Evolutionary conservation across 2,888 invertebrate genomes (phyloP), one percentile per base, ranked within the genome.

Genomic region (Rhodophaea formosa): DNA sequence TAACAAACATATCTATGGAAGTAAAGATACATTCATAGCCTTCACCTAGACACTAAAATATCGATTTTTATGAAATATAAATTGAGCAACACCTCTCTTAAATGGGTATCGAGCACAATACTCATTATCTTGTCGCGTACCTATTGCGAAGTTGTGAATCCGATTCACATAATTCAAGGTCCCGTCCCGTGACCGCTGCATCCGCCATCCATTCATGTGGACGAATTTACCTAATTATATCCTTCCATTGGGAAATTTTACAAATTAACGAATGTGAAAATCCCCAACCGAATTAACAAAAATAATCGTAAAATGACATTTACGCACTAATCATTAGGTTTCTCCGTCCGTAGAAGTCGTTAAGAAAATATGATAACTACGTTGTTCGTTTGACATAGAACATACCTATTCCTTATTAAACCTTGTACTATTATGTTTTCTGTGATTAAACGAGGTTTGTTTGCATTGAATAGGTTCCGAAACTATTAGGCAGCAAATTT

Each of bases 131-230:
- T 72, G 76, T 72, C 75, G 77, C 72, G 72, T 75, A 64, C 67
- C 59, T 2, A 23, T 23, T 23, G 23, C 23, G 56, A 67, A 68
- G 70, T 80, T 81, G 83, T 82, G 72, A 79, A 86, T 87, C 83
- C 75, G 81, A 71, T 71, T 71, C 80, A 75, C 75, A 68, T 83
- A 84, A 87, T 85, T 84, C 88, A 89, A 89, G 88, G 89, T 67
- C 74, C 62, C 75, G 16, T 49, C 29, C 75, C 78, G 77, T 84
- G 82, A 85, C 80, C 72, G 74, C 70, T 71, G 72, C 80, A 85
- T 88, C 87, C 87, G 86, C 63, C 70, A 74, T 61, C 73, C 72
- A 79, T 82, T 83, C 74, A 78, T 69, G 59, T 71, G 72, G 71
- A 72, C 49, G 59, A 59, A 62, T 62, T 62, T 35, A 35, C 32